A percentile compares a stretch with the other conserved stretches of the same genome.
Conservation (phyloP, 2,113 vertebrate species). For the Phaetusa simplex region DNA sequence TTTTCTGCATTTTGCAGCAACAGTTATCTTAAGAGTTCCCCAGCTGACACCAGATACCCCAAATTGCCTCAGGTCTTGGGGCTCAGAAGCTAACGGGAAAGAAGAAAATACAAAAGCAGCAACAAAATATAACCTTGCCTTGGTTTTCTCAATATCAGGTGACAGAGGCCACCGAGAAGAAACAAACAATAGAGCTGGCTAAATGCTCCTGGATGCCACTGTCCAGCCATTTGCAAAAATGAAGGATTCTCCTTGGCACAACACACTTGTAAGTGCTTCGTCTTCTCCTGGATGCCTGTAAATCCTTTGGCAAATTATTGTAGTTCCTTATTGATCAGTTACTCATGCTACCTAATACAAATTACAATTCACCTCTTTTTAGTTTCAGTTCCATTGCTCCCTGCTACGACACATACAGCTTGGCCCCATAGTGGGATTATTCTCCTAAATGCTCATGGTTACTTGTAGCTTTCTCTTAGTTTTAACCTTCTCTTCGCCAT, state of each 20-base stretch:
- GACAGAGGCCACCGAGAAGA: background rate
- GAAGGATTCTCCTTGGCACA: background rate
- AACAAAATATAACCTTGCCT: background rate
- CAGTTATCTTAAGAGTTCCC: background rate
- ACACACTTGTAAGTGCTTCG: background rate
- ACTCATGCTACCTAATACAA: background rate
- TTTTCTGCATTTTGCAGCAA: background rate
- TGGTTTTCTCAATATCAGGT: background rate
- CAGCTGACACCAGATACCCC: background rate
- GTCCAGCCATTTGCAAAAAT: background rate
- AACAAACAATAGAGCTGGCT: background rate
- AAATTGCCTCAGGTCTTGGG: background rate
- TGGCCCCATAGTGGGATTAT: background rate
- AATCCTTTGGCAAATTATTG: background rate
- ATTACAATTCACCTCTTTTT: background rate
- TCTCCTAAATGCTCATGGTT: background rate
- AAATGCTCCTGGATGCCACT: background rate
- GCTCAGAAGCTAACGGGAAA: background rate
- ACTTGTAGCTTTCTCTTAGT: background rate
- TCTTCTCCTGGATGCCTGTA: background rate
- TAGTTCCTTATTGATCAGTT: background rate
- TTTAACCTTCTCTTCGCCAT: background rate
- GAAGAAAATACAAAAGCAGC: background rate
- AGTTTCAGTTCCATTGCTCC: background rate
- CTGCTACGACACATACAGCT: background rate